A percentile compares a stretch with the other conserved stretches of the same genome.
Evolutionary conservation across 2,888 invertebrate genomes (phyloP).

Genomic region (Plagodis dolabraria): DNA sequence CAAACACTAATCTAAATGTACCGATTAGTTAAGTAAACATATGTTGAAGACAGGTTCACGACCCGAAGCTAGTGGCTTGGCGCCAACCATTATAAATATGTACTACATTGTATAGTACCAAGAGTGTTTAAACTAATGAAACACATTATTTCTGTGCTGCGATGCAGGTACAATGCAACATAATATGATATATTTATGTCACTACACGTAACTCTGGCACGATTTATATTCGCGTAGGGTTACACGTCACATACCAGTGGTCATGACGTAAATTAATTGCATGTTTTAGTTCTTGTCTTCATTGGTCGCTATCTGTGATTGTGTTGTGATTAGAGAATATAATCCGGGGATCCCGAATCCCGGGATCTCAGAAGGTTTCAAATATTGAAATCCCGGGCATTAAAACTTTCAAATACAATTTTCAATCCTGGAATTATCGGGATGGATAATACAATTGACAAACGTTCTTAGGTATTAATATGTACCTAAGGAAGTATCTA

Average conservation of each 20-base stretch:
- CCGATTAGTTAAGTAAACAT: constrained; percentile 23
- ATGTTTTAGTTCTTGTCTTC: constrained; percentile 1
- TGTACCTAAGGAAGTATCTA: too few species aligned
- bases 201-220: constrained; percentile 18
- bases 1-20: constrained; percentile 24
- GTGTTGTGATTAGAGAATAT: too few species aligned
- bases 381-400: too few species aligned
- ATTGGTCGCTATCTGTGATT: too few species aligned
- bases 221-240: constrained; percentile 24
- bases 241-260: constrained; percentile 17
- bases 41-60: constrained; percentile 27
- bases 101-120: constrained; percentile 4
- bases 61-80: constrained; percentile 20
- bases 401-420: too few species aligned
- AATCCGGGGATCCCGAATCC: too few species aligned
- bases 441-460: too few species aligned
- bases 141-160: constrained; percentile 22
- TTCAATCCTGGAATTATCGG: too few species aligned
- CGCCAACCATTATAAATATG: constrained; percentile 23
- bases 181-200: constrained; percentile 23
- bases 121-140: constrained; percentile 25
- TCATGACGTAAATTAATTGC: constrained; percentile 25
- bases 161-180: constrained; percentile 32
- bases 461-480: too few species aligned
- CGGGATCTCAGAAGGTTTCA: too few species aligned